Evolutionary conservation across 1,140 invertebrate species (phyloP), one percentile per base, ranked within the genome.

Genomic region (Philotrypesis tridentata): DNA sequence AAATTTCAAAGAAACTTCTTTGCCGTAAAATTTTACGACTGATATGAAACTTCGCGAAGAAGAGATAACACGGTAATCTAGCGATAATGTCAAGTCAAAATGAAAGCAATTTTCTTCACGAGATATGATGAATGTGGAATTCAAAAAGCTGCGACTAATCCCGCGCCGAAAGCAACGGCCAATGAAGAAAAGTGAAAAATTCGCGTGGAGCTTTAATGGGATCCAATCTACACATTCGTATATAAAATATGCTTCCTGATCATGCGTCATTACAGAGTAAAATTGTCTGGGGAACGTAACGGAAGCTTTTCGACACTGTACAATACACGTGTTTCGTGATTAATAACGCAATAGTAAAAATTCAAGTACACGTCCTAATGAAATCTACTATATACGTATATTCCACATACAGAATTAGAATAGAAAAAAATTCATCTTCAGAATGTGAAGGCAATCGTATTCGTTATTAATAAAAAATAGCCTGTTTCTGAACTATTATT

Each of bases 81-180:
- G 6, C 48, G 21, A 5, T 55, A n/a, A 55, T 21, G 0, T 5
- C 1, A 0, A 55, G 48, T n/a, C 0, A 17, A 6, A 4, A 17
- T 7, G 48, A 4, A 5, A 21, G 1, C 12, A 21, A 17, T 55
- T 55, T 21, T 6, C 12, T 63, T 40, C 21, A 23, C 37, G 9
- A 9, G 31, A 77, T 43, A 43, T 67, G 11, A 21, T 68, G 5
- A 9, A 37, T 25, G 17, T 1, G 5, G 23, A 67, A 48, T 68
- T 78, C 11, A 68, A 68, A 79, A 31, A 55, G 21, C 33, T 25
- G 31, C 40, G 17, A 70, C 70, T 55, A 79, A 71, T 79, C 48
- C 40, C 63, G 63, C 65, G 40, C 75, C 9, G 29, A 37, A 70
- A 60, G 43, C 23, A 17, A 14, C 17, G 29, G 2, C 77, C 31